Evolutionary conservation across 2,888 invertebrate genomes (phyloP).

Genomic region (Eudemis profundana): DNA sequence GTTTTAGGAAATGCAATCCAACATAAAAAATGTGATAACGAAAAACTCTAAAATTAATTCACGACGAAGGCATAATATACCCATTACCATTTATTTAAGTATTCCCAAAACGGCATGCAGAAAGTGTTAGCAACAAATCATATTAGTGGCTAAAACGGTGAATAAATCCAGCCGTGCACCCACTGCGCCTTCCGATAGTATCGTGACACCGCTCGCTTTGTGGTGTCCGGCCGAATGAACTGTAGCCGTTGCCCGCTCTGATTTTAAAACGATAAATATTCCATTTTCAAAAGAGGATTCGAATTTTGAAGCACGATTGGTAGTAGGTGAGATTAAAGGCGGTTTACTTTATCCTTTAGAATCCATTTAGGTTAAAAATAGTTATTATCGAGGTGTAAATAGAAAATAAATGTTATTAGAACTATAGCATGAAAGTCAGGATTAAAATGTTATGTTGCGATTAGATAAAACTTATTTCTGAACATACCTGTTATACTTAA

Average conservation of each 20-base stretch:
- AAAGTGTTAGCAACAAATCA: constrained; percentile 72
- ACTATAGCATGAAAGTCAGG: too few relatives aligned
- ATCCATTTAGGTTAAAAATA: not conserved
- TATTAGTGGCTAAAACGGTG: constrained; percentile 72
- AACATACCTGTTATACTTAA: too few relatives aligned
- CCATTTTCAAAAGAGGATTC: constrained; percentile 49
- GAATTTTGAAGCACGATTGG: constrained; percentile 27
- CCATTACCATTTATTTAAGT: not conserved
- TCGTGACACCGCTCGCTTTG: constrained; percentile 66
- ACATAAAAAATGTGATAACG: too few relatives aligned
- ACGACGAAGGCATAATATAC: too few relatives aligned
- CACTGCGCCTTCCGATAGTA: constrained; percentile 66
- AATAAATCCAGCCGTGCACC: constrained; percentile 77
- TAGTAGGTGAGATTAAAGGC: constrained; percentile 19
- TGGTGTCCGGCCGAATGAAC: constrained; percentile 70
- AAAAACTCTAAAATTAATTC: too few relatives aligned
- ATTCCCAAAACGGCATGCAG: constrained; percentile 48
- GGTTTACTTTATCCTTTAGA: constrained; percentile 2
- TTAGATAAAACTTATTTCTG: too few relatives aligned
- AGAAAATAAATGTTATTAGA: too few relatives aligned
- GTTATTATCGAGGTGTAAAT: not conserved
- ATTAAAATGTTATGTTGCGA: too few relatives aligned
- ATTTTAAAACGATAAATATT: constrained; percentile 72
- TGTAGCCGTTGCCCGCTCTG: constrained; percentile 65
- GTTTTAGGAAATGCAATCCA: too few relatives aligned